phyloP scores from a whole-genome alignment of 2,797 vertebrate species.

The Scleropages formosus region DNA sequence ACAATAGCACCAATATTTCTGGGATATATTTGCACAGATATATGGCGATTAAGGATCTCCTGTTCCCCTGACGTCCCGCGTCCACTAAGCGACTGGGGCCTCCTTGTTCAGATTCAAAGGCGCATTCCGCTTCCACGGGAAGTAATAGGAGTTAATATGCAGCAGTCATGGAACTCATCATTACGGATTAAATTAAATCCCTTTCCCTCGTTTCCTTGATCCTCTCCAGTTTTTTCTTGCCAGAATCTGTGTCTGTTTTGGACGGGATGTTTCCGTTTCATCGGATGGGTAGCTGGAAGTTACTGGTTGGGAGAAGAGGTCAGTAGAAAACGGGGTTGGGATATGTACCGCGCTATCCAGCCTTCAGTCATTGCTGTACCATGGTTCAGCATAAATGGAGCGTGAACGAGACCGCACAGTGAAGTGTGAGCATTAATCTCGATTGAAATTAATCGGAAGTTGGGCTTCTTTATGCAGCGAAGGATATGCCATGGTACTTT shows the following conservation, averaged over 20 bases:
- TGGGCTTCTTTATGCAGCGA: no score
- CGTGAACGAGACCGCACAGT: not conserved
- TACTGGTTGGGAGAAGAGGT: not conserved
- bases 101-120: not conserved
- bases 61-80: conserved; percentile 1
- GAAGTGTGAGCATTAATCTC: no score
- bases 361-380: not conserved
- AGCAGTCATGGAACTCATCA: conserved; percentile 12
- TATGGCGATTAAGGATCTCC: not conserved
- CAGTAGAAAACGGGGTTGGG: conserved; percentile 4
- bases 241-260: not conserved
- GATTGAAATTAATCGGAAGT: no score
- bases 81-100: no score
- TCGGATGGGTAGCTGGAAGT: conserved; percentile 9
- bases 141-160: conserved; percentile 18
- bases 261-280: not conserved
- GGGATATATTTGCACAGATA: conserved; percentile 7
- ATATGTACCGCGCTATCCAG: not conserved
- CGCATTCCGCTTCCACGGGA: not conserved
- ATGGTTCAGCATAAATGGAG: no score
- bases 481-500: no score
- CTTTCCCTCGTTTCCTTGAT: conserved; percentile 9
- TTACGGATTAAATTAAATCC: conserved; percentile 29
- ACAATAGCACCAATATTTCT: conserved; percentile 3
- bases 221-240: not conserved